Evolutionary conservation across 2,888 invertebrate species (phyloP), one percentile per base, ranked within the genome.

Genomic region (Mimachlamys varia): DNA sequence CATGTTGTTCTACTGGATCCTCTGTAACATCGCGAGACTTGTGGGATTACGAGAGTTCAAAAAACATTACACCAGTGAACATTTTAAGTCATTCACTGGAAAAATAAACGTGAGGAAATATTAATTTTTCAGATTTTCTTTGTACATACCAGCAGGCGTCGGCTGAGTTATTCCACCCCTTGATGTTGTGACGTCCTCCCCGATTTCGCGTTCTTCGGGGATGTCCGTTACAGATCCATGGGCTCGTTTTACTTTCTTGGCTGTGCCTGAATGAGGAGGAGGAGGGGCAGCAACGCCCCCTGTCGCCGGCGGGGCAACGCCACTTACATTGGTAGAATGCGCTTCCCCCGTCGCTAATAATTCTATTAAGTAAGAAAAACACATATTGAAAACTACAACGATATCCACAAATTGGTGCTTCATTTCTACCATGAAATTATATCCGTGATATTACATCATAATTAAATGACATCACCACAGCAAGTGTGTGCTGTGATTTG

Each of bases 141-240:
- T 76, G 22, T 76, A 76, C 76, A 27, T 15, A 76, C 76, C 76
- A 27, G 76, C 76, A 33, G 76, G 76, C 13, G 90, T 90, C 27
- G 88, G 88, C 27, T 90, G 90, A 12, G 90, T 88, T 38, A 90
- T 58, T 17, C 90, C 90, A 38, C 88, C 90, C 13, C n/a, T 58
- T 7, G 58, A 55, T 22, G 90, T 90, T n/a, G 90, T 90, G 0
- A 88, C 88, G 62, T 90, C 90, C 44, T 90, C 90, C 44, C 90
- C 90, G 5, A 90, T 90, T 27, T 90, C 88, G 10, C 38, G 53
- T 33, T 90, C 90, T 17, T 90, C 90, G 38, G 90, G 90, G 44
- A 90, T 88, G 38, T 90, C 90, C 4, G 90, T 90, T 33, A 76
- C 76, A 13, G 76, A 76, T 33, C 76, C 76, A 33, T 76, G 76